A percentile compares a stretch with the other conserved stretches of the same genome.
These are phyloP conservation scores for Seira ritae DNA, from an alignment of 2,888 invertebrate species.

Conservation along the genomic window DNA sequence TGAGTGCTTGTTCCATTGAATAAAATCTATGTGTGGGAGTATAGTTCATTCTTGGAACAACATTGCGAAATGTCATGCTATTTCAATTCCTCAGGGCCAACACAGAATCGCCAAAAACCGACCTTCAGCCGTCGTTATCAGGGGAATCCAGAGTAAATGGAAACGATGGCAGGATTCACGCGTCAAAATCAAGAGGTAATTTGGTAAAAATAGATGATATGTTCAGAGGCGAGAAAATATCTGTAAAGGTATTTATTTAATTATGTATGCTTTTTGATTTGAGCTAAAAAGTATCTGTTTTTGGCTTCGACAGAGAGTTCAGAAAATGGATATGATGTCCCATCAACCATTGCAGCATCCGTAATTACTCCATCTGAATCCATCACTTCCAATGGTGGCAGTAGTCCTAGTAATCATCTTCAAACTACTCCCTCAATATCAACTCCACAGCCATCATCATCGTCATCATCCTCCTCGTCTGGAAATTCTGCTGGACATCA, in stretches of 20 bases:
- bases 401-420: not conserved
- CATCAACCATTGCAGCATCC: slow-evolving; percentile 39
- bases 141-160: too few species aligned
- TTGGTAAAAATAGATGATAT: too few species aligned
- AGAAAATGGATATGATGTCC: slow-evolving; percentile 72
- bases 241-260: too few species aligned
- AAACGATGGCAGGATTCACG: too few species aligned
- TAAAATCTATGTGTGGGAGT: too few species aligned
- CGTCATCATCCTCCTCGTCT: not conserved
- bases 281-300: not conserved
- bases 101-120: slow-evolving; percentile 26
- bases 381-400: slow-evolving; percentile 34
- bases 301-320: slow-evolving; percentile 38
- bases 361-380: slow-evolving; percentile 22
- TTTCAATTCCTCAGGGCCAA: slow-evolving; percentile 18
- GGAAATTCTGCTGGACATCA: not conserved
- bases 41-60: too few species aligned
- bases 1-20: not conserved
- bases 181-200: too few species aligned
- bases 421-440: not conserved
- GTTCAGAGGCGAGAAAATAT: too few species aligned
- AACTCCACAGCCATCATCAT: not conserved
- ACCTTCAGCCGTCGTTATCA: not conserved
- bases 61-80: not conserved
- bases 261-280: not conserved